Percentiles rank a stretch among this genome's conserved stretches.
Conservation (phyloP, 1,140 invertebrate species). For the Mamestra configurata region DNA sequence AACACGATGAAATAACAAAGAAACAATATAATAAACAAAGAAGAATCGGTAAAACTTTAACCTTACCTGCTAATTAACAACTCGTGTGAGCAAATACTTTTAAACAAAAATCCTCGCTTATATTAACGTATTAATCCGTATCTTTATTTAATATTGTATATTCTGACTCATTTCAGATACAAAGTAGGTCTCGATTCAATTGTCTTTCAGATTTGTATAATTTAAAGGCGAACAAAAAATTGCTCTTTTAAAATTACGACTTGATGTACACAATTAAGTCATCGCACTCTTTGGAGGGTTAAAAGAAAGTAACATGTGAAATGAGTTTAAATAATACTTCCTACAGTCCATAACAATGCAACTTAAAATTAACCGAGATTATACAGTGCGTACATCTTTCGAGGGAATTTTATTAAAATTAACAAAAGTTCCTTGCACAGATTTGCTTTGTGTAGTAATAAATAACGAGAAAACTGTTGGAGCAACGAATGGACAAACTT, state of each 20-base stretch:
- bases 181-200: neutral
- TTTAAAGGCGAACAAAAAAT: neutral
- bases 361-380: constrained; percentile 40
- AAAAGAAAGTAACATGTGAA: neutral
- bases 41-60: constrained; percentile 59
- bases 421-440: constrained; percentile 19
- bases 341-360: constrained; percentile 9
- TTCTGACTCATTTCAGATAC: neutral
- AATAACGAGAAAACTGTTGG: constrained; percentile 24
- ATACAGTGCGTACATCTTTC: constrained; percentile 6
- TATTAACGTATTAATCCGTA: neutral
- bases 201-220: neutral
- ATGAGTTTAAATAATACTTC: constrained; percentile 11
- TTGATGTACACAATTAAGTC: constrained; percentile 24
- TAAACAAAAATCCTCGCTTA: constrained; percentile 48
- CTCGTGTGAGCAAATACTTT: constrained; percentile 54
- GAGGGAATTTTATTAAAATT: constrained; percentile 18
- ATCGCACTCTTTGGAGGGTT: neutral
- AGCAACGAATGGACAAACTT: constrained; percentile 9
- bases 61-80: constrained; percentile 62
- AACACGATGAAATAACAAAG: constrained; percentile 43
- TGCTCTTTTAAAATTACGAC: constrained; percentile 9
- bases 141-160: neutral
- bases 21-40: constrained; percentile 51
- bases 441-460: constrained; percentile 20